These are phyloP conservation scores for Pteropus rufus DNA, from an alignment of 2,797 vertebrate genomes.

Conservation along the genomic window DNA sequence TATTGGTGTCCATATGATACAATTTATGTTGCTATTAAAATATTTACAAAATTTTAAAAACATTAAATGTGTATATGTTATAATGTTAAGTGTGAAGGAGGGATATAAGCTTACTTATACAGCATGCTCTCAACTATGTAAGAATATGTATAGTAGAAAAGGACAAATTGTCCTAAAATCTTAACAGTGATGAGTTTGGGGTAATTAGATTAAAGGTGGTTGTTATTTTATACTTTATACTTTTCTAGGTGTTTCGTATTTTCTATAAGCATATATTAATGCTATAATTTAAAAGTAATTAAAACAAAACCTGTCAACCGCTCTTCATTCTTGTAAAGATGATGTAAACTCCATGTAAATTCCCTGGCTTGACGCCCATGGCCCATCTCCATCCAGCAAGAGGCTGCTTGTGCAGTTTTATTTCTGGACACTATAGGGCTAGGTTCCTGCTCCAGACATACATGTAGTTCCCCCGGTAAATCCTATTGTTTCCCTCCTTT, in stretches of 20 bases:
- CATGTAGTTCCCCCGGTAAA: not conserved
- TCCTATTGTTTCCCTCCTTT: not conserved
- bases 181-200: not conserved
- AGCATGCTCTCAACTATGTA: not conserved
- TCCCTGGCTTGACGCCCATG: not conserved
- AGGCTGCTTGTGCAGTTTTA: not conserved
- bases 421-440: not conserved
- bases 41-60: conserved; percentile 2
- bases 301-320: not conserved
- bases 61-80: not conserved
- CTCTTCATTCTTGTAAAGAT: conserved; percentile 23
- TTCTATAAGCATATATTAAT: not conserved
- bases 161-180: conserved; percentile 1
- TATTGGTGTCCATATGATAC: not conserved
- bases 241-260: conserved; percentile 39
- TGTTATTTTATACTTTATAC: not conserved
- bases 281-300: not conserved
- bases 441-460: not conserved
- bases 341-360: not conserved
- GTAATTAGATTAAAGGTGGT: not conserved
- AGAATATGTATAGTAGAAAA: not conserved
- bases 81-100: not conserved
- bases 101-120: not conserved
- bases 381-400: not conserved
- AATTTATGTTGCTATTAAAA: not conserved